These are phyloP conservation scores for Odocoileus hemionus DNA, from an alignment of 2,113 vertebrate genomes.

Conservation along the genomic window DNA sequence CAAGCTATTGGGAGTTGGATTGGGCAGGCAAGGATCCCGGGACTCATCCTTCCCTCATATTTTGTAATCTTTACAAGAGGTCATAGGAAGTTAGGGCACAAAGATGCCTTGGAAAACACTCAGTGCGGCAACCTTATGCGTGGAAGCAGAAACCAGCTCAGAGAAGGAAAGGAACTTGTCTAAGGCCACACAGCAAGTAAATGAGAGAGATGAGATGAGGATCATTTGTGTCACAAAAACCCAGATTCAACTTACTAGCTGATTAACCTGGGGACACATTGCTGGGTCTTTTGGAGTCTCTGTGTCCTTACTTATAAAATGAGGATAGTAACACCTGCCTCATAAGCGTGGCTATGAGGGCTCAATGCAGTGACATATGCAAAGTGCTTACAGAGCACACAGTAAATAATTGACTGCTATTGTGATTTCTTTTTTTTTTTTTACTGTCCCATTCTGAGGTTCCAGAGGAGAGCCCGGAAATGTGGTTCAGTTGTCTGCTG, in stretches of 20 bases:
- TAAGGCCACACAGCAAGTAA: neutral
- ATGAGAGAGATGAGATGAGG: neutral
- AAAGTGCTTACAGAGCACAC: neutral
- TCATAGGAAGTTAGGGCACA: neutral
- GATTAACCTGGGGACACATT: neutral
- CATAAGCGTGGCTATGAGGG: neutral
- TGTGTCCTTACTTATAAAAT: neutral
- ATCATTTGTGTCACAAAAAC: neutral
- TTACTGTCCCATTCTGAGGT: neutral
- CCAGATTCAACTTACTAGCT: neutral
- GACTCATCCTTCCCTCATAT: neutral
- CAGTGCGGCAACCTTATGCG: rapidly evolving
- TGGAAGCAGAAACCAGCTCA: neutral
- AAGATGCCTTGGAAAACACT: neutral
- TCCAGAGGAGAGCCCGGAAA: neutral
- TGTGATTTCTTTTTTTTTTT: neutral
- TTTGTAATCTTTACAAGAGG: neutral
- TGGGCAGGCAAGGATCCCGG: neutral
- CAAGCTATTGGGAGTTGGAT: neutral
- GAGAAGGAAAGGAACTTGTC: neutral
- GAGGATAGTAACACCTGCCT: neutral
- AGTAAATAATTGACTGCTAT: neutral
- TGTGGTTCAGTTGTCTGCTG: neutral
- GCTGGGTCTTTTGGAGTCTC: neutral
- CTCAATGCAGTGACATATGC: neutral